Conservation (phyloP, 2,797 vertebrate genomes). For the Trichosurus vulpecula region DNA sequence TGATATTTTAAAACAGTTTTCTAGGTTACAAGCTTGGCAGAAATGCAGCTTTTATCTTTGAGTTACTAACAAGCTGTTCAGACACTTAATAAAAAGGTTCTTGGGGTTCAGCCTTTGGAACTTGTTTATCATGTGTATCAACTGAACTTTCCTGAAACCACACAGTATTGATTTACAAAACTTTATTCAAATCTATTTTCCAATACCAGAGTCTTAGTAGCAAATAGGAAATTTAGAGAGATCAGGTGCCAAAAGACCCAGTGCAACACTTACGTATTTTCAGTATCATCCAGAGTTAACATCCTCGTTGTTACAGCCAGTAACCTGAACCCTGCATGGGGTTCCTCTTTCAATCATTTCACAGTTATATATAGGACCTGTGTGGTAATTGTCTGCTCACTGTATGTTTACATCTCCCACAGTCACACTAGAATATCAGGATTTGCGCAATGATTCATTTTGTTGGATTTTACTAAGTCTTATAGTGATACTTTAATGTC, state of each 20-base stretch:
- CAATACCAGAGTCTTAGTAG: conserved; percentile 66
- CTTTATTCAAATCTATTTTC: conserved; percentile 67
- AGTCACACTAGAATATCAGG: conserved; percentile 74
- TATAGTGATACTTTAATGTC: conserved; percentile 65
- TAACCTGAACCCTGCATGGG: conserved; percentile 71
- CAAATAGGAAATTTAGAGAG: conserved; percentile 57
- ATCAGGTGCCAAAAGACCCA: too few relatives aligned
- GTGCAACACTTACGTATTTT: too few relatives aligned
- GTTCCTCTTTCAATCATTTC: conserved; percentile 74
- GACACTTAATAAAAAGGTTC: conserved; percentile 77
- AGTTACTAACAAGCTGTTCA: conserved; percentile 74
- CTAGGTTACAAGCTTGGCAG: conserved; percentile 78
- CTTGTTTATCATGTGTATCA: conserved; percentile 69
- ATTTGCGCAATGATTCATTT: conserved; percentile 48
- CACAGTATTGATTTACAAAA: conserved; percentile 53
- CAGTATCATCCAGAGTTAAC: too few relatives aligned
- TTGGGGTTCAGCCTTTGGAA: conserved; percentile 58
- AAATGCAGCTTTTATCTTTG: conserved; percentile 77
- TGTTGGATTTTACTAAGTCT: too few relatives aligned
- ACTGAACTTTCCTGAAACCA: conserved; percentile 29
- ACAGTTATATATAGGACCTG: conserved; percentile 71
- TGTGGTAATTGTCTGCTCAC: conserved; percentile 80
- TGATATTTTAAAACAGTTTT: conserved; percentile 60
- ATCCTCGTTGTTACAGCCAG: conserved; percentile 68
- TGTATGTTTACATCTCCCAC: conserved; percentile 81